Evolutionary conservation across 2,797 vertebrate genomes (phyloP).

Genomic region (Agapornis canus): DNA sequence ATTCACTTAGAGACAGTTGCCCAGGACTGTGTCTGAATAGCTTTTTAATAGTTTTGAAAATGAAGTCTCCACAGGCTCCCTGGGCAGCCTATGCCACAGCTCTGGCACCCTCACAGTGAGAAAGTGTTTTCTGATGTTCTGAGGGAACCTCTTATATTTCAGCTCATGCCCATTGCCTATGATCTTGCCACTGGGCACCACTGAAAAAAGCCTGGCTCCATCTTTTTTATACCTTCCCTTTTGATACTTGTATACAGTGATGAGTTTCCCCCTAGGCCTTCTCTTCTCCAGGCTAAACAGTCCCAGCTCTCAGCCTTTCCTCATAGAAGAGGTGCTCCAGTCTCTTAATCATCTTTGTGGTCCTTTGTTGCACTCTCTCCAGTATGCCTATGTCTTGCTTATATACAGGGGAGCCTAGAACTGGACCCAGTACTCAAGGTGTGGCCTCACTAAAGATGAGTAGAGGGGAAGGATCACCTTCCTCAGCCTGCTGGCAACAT

Average conservation of each 20-base stretch:
- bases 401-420: not conserved
- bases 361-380: not conserved
- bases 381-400: too few relatives aligned
- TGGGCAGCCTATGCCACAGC: not conserved
- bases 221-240: not conserved
- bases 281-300: not conserved
- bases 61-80: fast-evolving
- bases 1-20: not conserved
- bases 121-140: not conserved
- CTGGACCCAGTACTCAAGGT: not conserved
- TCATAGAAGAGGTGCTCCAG: not conserved
- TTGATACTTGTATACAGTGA: not conserved
- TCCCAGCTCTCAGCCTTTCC: not conserved
- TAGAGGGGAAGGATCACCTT: not conserved
- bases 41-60: not conserved
- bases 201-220: not conserved
- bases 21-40: fast-evolving
- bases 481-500: not conserved
- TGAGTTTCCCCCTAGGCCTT: not conserved
- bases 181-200: not conserved
- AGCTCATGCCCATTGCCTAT: not conserved
- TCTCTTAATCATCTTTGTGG: not conserved
- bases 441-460: not conserved
- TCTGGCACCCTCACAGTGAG: not conserved
- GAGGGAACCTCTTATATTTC: not conserved